Base-by-base conservation (phyloP, 2,113 vertebrate genomes). In the Corythoichthys intestinalis region DNA sequence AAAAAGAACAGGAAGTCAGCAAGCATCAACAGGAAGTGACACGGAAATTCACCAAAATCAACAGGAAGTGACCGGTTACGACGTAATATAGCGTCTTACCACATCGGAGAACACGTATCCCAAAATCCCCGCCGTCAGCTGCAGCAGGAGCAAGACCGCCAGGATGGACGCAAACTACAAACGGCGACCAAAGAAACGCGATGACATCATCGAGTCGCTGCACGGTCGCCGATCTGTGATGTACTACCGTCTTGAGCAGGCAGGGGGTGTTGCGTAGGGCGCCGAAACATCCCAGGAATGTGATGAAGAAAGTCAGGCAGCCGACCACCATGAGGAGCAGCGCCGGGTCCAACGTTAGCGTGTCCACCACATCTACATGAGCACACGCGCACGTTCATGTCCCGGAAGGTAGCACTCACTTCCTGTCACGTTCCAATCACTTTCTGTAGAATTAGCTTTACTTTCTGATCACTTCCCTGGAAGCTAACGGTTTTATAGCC, bases 221-320 rank as follows among this genome's bases (percentile, higher is more conserved):
- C 62, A 1, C 6, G 41, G 28, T n/a, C 3, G 12, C 20, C 39
- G 14, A 1, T 4, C 20, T 20, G 8, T 10, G 13, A 39, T 3
- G 10, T 12, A 44, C 0, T 84, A 89, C 82, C 77, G 64, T 82
- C 79, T 91, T 92, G 70, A 94, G 87, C 53, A 93, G 81, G 48
- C 87, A 74, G 15, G 73, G 59, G 65, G 61, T 9, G 63, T 94
- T 92, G 1, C 93, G 86, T 66, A 94, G 75, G 0, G 93, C 91
- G 20, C 93, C 93, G 2, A 83, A 90, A 71, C 93, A 94, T 1
- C 93, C 93, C 0, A 93, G 71, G 80, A 94, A 93, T 0, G 92
- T 93, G 73, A 93, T 84, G 47, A 86, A 73, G 74, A 94, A 94
- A 79, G 86, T 93, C 8, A 92, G 52, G 0, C 84, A 86, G 14